Evolutionary conservation across 2,888 invertebrate species (phyloP).

Genomic region (Cerceris rybyensis): DNA sequence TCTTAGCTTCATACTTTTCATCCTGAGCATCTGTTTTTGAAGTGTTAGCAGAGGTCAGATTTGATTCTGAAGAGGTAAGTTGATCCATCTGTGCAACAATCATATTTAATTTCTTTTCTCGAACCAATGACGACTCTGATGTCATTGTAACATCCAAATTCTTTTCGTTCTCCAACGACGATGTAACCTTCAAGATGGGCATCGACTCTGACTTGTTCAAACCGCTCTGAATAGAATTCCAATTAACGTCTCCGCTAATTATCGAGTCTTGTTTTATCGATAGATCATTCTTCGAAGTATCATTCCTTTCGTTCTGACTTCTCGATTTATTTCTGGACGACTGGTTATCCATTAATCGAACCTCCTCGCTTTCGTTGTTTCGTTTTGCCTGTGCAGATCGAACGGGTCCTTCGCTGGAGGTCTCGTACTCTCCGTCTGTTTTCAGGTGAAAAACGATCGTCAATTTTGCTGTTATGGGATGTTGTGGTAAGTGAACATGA

Average conservation of each 20-base stretch:
- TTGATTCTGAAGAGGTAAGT: slow-evolving; percentile 35
- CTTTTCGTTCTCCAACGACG: not conserved
- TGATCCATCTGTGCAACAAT: slow-evolving; percentile 56
- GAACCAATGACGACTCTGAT: slow-evolving; percentile 60
- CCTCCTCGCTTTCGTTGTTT: not conserved
- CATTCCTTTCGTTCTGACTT: not conserved
- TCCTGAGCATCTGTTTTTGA: slow-evolving; percentile 10
- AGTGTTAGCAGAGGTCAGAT: slow-evolving; percentile 5
- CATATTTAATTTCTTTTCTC: slow-evolving; percentile 58
- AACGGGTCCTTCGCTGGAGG: slow-evolving; percentile 68
- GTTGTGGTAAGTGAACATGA: not conserved
- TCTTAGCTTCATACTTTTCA: slow-evolving; percentile 18
- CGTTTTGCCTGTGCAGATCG: slow-evolving; percentile 9
- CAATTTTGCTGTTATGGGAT: not conserved
- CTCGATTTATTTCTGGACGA: not conserved
- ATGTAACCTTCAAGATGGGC: slow-evolving; percentile 46
- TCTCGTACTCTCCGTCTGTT: slow-evolving; percentile 67
- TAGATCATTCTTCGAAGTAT: not conserved
- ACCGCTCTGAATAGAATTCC: not conserved
- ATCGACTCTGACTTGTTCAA: slow-evolving; percentile 56
- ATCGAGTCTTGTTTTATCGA: not conserved
- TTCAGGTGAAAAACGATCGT: not conserved
- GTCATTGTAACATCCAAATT: slow-evolving; percentile 1
- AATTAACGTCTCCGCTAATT: no score
- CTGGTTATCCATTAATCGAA: no score